phyloP scores from a whole-genome alignment of 2,888 invertebrate species.

The Noctua comes region DNA sequence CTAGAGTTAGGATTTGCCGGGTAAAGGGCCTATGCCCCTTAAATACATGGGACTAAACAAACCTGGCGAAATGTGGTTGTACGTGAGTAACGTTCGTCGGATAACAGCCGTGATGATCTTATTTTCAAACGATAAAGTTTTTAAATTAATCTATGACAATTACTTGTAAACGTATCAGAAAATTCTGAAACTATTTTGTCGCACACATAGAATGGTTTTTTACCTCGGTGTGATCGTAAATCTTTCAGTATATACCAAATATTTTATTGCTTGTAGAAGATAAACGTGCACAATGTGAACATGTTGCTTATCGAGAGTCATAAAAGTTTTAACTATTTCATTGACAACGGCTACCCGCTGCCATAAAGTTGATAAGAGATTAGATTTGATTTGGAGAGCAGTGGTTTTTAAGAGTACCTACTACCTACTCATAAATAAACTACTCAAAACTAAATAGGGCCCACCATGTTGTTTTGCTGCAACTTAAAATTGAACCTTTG shows the following conservation, averaged over 20 bases:
- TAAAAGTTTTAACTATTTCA: slow-evolving; percentile 58
- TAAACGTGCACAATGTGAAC: slow-evolving; percentile 43
- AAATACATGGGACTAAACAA: neutral
- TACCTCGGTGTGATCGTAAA: slow-evolving; percentile 39
- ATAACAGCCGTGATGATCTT: neutral
- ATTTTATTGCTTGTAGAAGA: slow-evolving; percentile 47
- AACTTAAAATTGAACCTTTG: too few relatives aligned
- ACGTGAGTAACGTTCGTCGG: neutral
- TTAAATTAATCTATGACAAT: neutral
- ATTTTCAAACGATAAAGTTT: neutral
- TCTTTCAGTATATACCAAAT: slow-evolving; percentile 45
- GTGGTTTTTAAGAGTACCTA: neutral
- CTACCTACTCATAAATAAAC: neutral
- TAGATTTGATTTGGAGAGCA: slow-evolving; percentile 14
- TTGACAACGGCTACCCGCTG: slow-evolving; percentile 35
- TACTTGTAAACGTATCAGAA: neutral
- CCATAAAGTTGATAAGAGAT: slow-evolving; percentile 44
- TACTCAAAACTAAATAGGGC: too few relatives aligned
- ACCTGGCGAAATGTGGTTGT: neutral
- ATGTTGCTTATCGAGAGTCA: slow-evolving; percentile 39
- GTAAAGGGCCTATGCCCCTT: too few relatives aligned
- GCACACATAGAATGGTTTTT: slow-evolving; percentile 6
- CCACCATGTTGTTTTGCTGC: too few relatives aligned
- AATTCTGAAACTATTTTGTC: slow-evolving; percentile 5
- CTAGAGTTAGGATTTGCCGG: neutral